Base-by-base conservation (phyloP, 1,140 invertebrate species). In the Zaprionus capensis region DNA sequence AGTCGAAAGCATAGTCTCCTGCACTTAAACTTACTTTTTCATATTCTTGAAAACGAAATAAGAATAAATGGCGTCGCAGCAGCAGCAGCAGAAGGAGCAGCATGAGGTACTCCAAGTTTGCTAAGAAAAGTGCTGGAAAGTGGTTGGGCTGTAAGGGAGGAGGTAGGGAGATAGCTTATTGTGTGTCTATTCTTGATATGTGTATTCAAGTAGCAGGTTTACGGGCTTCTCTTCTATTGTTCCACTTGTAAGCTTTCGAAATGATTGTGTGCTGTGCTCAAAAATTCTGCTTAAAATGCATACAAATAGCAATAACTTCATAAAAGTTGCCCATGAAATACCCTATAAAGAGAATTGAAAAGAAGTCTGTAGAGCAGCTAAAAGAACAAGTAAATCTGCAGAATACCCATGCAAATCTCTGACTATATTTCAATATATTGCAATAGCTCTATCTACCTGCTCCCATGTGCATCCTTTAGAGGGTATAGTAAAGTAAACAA, bases 261-360 rank as follows among this genome's bases (percentile, higher is more conserved):
- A 80, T 72, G 69, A 73, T 86, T 82, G 76, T 82, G 70, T 58
- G 24, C 66, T 62, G 11, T 53, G 46, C 63, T 76, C 64, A 66
- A 76, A 53, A 83, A 72, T 77, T 76, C 65, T 71, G 70, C 74
- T 72, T 75, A 69, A 79, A 80, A 76, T 85, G 82, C 76, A 86
- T 66, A 71, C 68, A 57, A 51, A 78, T 67, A 80, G 72, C 66
- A 73, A 86, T 86, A 86, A 17, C 2, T 46, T 9, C n/a, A 4
- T 2, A 17, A 44, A 44, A 17, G 79, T 82, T 86, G 58, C 61
- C 20, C 1, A 14, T 22, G 44, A 62, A 31, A 31, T 31, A 15
- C 28, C 31, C 41, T 46, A 11, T 20, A 46, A 46, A 5, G 4
- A 26, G 24, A 26, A 0, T 26, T 26, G n/a, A 44, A 7, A n/a